Conservation (phyloP, 2,113 vertebrate species). For the Lates calcarifer region DNA sequence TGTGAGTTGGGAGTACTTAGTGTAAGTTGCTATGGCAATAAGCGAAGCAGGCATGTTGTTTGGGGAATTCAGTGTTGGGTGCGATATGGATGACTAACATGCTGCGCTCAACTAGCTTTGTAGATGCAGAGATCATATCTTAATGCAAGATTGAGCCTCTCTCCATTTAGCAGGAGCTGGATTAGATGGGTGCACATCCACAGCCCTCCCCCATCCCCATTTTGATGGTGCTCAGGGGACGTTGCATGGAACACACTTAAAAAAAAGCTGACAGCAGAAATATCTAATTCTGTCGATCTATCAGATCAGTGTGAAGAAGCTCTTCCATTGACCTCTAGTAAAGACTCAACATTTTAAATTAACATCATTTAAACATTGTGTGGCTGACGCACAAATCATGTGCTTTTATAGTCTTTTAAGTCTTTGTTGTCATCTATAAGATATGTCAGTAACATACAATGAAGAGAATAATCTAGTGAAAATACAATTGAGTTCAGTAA, state of each 20-base stretch:
- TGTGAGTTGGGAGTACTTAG: constrained; percentile 54
- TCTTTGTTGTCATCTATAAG: constrained; percentile 17
- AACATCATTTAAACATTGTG: not conserved
- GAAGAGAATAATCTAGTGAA: too few species aligned
- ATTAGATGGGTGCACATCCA: constrained; percentile 34
- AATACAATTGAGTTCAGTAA: too few species aligned
- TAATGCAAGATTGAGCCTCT: constrained; percentile 52
- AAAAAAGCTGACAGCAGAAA: constrained; percentile 46
- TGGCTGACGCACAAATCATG: not conserved
- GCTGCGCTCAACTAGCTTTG: constrained; percentile 48
- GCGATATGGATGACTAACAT: constrained; percentile 60
- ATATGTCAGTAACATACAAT: too few species aligned
- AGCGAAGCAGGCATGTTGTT: constrained; percentile 37
- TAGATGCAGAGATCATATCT: constrained; percentile 63
- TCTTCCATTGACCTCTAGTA: constrained; percentile 15
- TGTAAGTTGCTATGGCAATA: constrained; percentile 69
- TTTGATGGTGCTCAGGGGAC: constrained; percentile 38
- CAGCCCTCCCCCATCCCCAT: constrained; percentile 7
- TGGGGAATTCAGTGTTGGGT: constrained; percentile 44
- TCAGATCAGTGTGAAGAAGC: constrained; percentile 31
- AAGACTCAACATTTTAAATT: constrained; percentile 7
- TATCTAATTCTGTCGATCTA: constrained; percentile 42
- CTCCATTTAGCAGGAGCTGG: constrained; percentile 47
- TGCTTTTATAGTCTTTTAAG: not conserved
- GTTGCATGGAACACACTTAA: constrained; percentile 26